Conservation (phyloP, 2,113 vertebrate genomes). For the Pipra filicauda region DNA sequence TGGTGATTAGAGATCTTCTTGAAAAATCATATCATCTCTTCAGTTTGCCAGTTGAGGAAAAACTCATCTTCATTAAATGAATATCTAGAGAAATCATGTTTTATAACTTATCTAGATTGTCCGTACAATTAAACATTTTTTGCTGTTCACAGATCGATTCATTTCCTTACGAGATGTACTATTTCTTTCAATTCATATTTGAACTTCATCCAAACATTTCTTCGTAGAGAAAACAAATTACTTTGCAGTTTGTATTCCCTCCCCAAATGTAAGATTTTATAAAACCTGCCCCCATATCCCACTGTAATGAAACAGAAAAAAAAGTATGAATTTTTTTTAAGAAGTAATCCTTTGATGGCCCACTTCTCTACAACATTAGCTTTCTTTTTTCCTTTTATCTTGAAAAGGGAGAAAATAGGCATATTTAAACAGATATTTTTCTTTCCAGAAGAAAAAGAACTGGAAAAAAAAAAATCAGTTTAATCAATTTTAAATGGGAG, state of each 20-base stretch:
- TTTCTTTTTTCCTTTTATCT: neutral
- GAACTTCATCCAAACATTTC: neutral
- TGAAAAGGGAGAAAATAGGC: neutral
- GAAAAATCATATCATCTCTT: neutral
- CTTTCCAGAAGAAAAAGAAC: neutral
- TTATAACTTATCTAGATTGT: neutral
- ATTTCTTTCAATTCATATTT: neutral
- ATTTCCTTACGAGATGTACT: neutral
- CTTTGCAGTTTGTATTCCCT: neutral
- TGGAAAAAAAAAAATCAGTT: neutral
- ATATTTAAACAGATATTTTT: neutral
- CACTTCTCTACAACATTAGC: neutral
- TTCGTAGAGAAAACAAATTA: neutral
- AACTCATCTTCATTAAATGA: neutral
- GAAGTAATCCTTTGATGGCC: slow-evolving; percentile 16
- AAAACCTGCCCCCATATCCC: neutral
- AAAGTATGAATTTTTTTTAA: neutral
- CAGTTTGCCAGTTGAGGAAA: neutral
- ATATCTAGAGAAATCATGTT: neutral
- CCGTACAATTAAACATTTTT: neutral
- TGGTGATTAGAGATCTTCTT: neutral
- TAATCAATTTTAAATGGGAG: neutral
- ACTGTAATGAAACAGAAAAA: neutral
- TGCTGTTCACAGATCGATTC: neutral
- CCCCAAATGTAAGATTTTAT: neutral